Conservation (phyloP, 2,888 invertebrate species). For the Ashinkailepas kermadecensis region DNA sequence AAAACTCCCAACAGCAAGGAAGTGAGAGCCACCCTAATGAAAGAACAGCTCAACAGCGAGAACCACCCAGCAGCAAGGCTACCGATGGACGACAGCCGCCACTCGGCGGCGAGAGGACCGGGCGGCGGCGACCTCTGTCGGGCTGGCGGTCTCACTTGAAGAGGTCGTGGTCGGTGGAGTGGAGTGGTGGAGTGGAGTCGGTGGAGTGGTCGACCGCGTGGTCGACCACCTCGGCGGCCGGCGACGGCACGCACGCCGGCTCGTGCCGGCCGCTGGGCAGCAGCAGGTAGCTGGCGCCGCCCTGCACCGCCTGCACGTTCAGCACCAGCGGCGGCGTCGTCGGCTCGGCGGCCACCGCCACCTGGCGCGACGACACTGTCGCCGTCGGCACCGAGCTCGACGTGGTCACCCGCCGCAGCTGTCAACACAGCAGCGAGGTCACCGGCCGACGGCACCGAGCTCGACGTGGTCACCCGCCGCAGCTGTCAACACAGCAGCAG, state of each 20-base stretch:
- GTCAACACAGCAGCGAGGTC: conserved; percentile 24
- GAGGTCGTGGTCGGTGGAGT: conserved; percentile 29
- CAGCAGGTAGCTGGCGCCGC: conserved; percentile 70
- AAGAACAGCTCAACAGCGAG: no score
- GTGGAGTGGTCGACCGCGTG: conserved; percentile 27
- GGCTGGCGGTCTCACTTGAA: not conserved
- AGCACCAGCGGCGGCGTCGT: conserved; percentile 52
- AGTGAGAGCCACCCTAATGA: no score
- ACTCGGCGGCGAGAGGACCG: no score
- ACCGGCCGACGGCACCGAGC: conserved; percentile 53
- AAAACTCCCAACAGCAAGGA: no score
- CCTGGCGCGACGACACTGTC: not conserved
- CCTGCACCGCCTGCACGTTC: conserved; percentile 75
- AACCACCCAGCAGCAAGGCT: no score
- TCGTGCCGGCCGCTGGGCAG: conserved; percentile 48
- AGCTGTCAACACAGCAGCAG: conserved; percentile 27
- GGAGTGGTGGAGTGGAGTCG: conserved; percentile 29
- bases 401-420: conserved; percentile 43
- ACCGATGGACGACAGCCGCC: no score
- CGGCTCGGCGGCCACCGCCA: conserved; percentile 14
- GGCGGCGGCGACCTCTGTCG: no score
- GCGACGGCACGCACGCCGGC: conserved; percentile 31
- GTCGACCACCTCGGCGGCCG: conserved; percentile 24
- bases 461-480: conserved; percentile 52
- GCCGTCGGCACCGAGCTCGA: conserved; percentile 59